Base-by-base conservation (phyloP, 2,888 invertebrate species). In the Ypsolopha scabrella region DNA sequence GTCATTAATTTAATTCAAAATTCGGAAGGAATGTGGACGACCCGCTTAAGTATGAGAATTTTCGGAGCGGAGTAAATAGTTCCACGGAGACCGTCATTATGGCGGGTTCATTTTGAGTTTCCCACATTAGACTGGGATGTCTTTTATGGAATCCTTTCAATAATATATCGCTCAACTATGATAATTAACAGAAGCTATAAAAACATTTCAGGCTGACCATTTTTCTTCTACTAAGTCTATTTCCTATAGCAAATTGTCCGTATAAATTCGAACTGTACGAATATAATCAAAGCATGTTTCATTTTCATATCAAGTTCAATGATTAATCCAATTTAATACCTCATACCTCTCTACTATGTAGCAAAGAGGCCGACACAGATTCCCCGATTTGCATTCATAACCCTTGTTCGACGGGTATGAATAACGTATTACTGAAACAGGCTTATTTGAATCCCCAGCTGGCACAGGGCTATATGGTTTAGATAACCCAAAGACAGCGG, bases 401-500 rank as follows among this genome's bases (percentile, higher is more conserved):
- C 52, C 37, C 41, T 46, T 36, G 43, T 41, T 43, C 24, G 11
- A 10, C 37, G 54, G 61, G 67, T 75, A 76, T 75, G 74, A 78
- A 80, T 73, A 72, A 67, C 61, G 62, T 74, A 78, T 76, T 74
- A 70, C 62, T 62, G 55, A 59, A 51, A 51, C 48, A 65, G 64
- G 68, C 61, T 62, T 68, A 68, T 67, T 65, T 69, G 65, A 58
- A 62, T 64, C 60, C 64, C 64, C 57, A 59, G 54, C 51, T 49
- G 52, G 51, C 48, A 34, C 50, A 45, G 39, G 56, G 55, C 63
- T 67, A 72, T 64, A 72, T 63, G 68, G 66, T 62, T 68, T 59
- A 68, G 72, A 76, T 77, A 78, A 74, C 69, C 73, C 68, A 68
- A 64, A 72, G 72, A 72, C 68, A 72, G 70, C 70, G 69, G 75